These are phyloP conservation scores for Anagyrus pseudococci DNA, from an alignment of 2,888 invertebrate species.

Conservation along the genomic window DNA sequence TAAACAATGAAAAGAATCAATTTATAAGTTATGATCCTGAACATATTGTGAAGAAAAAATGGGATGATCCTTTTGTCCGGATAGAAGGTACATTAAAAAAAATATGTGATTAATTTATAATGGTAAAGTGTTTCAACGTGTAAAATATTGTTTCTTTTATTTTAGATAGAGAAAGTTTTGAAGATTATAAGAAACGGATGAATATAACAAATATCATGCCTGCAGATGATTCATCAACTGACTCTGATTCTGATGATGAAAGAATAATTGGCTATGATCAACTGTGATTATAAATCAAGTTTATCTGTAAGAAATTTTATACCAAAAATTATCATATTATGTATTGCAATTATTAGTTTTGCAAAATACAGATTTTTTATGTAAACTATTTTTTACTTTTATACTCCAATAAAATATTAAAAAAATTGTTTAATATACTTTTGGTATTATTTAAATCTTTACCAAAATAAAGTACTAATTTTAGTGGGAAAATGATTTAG, in stretches of 20 bases:
- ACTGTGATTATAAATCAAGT: neutral
- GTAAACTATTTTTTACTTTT: no score
- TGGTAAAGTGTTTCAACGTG: conserved; percentile 10
- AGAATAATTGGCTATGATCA: conserved; percentile 28
- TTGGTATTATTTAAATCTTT: neutral
- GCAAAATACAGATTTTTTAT: no score
- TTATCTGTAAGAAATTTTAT: no score
- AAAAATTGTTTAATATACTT: neutral
- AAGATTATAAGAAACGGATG: conserved; percentile 45
- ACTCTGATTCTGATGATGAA: conserved; percentile 55
- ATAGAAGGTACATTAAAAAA: conserved; percentile 29
- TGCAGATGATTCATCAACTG: conserved; percentile 48
- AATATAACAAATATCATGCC: conserved; percentile 47
- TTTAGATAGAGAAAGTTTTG: conserved; percentile 45
- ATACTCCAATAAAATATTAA: no score
- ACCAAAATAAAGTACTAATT: neutral
- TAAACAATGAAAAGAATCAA: conserved; percentile 40
- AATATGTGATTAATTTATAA: neutral
- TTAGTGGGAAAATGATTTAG: neutral
- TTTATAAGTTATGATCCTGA: conserved; percentile 47
- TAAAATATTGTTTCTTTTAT: conserved; percentile 13
- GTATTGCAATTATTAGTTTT: no score
- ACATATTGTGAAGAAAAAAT: conserved; percentile 36
- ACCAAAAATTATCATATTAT: no score
- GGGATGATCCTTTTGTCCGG: conserved; percentile 28